These are phyloP conservation scores for Pimpla rufipes DNA, from an alignment of 2,888 invertebrate species.

Conservation along the genomic window DNA sequence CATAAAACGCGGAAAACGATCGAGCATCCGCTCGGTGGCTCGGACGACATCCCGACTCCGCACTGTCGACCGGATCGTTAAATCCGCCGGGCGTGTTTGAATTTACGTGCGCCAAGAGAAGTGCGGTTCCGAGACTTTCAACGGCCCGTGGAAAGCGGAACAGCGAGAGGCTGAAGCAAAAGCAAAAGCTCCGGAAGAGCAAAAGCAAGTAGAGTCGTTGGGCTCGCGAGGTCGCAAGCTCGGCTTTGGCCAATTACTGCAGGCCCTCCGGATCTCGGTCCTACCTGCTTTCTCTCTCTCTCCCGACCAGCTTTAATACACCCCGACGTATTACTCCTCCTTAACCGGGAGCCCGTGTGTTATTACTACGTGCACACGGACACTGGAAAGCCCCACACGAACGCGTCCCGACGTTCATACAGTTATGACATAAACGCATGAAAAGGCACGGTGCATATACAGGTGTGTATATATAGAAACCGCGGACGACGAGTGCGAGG, in stretches of 20 bases:
- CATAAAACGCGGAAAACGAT: not conserved
- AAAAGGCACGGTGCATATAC: conserved; percentile 62
- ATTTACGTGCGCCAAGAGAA: not conserved
- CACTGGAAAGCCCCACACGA: conserved; percentile 15
- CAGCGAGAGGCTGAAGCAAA: not conserved
- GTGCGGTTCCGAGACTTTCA: not conserved
- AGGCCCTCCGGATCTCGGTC: conserved; percentile 50
- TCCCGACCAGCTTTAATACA: not conserved
- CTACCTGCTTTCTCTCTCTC: conserved; percentile 6
- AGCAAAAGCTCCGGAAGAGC: conserved; percentile 23
- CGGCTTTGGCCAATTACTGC: conserved; percentile 58
- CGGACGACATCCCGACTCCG: too few species aligned
- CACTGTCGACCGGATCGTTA: too few species aligned
- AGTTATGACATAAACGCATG: conserved; percentile 34
- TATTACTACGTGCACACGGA: conserved; percentile 50
- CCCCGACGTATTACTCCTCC: conserved; percentile 44
- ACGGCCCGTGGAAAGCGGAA: not conserved
- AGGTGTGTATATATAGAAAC: conserved; percentile 64
- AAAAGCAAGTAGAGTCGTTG: conserved; percentile 30
- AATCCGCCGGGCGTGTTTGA: not conserved
- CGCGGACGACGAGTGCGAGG: conserved; percentile 76
- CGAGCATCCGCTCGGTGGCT: not conserved
- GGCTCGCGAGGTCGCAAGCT: conserved; percentile 51
- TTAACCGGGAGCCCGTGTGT: not conserved
- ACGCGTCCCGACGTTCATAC: not conserved